phyloP scores from a whole-genome alignment of 2,797 vertebrate species.

The Enteromius fasciolatus region DNA sequence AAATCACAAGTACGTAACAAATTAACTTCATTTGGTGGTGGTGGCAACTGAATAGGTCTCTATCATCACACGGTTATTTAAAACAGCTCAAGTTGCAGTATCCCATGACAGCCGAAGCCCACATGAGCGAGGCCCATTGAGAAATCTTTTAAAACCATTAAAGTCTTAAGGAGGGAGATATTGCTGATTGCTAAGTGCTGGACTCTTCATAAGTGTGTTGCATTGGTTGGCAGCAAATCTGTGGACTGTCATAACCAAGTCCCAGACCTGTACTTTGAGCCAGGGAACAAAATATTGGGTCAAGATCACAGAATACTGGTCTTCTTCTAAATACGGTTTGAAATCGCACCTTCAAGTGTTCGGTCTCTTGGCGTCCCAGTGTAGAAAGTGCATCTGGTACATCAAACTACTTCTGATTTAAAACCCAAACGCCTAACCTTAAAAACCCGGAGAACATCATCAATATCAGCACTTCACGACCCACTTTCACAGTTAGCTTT shows the following conservation, averaged over 20 bases:
- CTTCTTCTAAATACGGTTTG: background rate
- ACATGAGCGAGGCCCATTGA: background rate
- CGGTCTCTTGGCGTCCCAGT: background rate
- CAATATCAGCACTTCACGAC: slow-evolving; percentile 14
- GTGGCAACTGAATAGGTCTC: slow-evolving; percentile 23
- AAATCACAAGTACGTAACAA: slow-evolving; percentile 25
- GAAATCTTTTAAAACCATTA: slow-evolving; percentile 6
- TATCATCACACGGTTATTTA: slow-evolving; percentile 11
- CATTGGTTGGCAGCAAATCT: background rate
- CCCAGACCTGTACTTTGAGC: background rate
- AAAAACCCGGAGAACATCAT: background rate
- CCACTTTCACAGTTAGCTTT: slow-evolving; percentile 30
- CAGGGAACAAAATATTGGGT: slow-evolving; percentile 6
- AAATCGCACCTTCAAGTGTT: background rate
- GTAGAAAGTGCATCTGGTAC: background rate
- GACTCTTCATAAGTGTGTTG: background rate
- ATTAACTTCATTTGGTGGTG: slow-evolving; percentile 27
- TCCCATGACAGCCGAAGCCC: slow-evolving; percentile 25
- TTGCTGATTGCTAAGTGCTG: background rate
- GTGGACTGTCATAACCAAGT: background rate
- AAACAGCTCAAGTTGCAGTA: slow-evolving; percentile 20
- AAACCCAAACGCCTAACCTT: slow-evolving; percentile 14
- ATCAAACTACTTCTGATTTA: background rate
- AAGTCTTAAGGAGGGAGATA: background rate
- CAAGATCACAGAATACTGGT: slow-evolving; percentile 1